phyloP scores from a whole-genome alignment of 2,797 vertebrate species.

The Phrynocephalus forsythii region DNA sequence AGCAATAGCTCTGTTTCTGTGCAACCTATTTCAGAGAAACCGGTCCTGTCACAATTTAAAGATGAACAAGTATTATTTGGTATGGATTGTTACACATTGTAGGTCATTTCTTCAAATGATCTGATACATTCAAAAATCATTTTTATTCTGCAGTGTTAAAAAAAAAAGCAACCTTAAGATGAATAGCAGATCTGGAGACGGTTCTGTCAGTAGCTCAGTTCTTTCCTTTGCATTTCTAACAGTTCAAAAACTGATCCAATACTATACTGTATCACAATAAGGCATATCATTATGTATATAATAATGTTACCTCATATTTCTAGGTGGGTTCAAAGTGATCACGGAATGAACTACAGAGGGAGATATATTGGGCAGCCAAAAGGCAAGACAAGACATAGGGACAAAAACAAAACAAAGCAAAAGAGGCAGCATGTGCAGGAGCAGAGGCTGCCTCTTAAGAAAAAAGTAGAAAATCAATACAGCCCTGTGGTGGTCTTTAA shows the following conservation, averaged over 20 bases:
- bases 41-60: too few species aligned
- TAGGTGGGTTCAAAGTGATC: not conserved
- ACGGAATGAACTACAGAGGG: not conserved
- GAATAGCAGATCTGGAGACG: not conserved
- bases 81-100: too few species aligned
- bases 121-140: slow-evolving; percentile 48
- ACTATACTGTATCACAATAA: slow-evolving; percentile 23
- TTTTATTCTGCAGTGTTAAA: slow-evolving; percentile 30
- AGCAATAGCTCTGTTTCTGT: too few species aligned
- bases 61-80: too few species aligned
- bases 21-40: too few species aligned
- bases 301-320: not conserved
- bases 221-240: slow-evolving; percentile 40
- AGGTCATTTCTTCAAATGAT: too few species aligned
- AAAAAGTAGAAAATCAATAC: too few species aligned
- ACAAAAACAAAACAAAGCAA: not conserved
- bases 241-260: slow-evolving; percentile 56
- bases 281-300: not conserved
- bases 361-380: slow-evolving; percentile 27
- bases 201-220: slow-evolving; percentile 39
- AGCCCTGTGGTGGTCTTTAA: too few species aligned
- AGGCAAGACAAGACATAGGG: not conserved
- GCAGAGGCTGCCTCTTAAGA: too few species aligned
- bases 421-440: too few species aligned
- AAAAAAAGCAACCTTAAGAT: slow-evolving; percentile 10